A percentile compares a stretch with the other conserved stretches of the same genome.
These are phyloP conservation scores for Amphiprion ocellaris DNA, from an alignment of 2,113 vertebrate species.

Conservation along the genomic window DNA sequence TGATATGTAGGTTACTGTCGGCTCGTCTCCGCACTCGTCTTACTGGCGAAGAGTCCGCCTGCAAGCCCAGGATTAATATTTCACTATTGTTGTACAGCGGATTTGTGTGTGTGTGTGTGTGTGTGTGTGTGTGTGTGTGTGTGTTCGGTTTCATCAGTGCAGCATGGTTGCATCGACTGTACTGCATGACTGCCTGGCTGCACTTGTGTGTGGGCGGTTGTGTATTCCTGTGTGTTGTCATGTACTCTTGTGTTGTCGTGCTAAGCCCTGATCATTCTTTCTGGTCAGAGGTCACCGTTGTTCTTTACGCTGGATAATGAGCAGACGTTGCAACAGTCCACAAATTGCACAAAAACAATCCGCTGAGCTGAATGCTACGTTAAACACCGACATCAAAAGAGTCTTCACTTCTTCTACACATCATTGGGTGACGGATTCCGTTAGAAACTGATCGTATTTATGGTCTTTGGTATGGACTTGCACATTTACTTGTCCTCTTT, in stretches of 20 bases:
- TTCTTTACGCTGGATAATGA: neutral
- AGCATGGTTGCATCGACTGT: conserved; percentile 44
- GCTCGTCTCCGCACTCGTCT: conserved; percentile 24
- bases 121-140: conserved; percentile 17
- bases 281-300: conserved; percentile 19
- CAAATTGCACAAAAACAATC: neutral
- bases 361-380: neutral
- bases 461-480: too few species aligned
- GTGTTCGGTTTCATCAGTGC: conserved; percentile 54
- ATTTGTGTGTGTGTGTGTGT: conserved; percentile 39
- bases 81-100: conserved; percentile 63
- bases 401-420: too few species aligned
- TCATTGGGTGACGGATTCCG: too few species aligned
- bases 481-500: too few species aligned
- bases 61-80: conserved; percentile 68
- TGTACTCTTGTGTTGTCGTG: neutral
- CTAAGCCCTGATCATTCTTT: neutral
- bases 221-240: conserved; percentile 24
- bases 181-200: conserved; percentile 28
- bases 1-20: conserved; percentile 55
- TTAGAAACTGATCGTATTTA: too few species aligned
- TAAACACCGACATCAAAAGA: too few species aligned
- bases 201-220: conserved; percentile 16
- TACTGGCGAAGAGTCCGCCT: conserved; percentile 28
- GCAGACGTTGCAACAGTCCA: neutral